Percentiles rank a stretch among this genome's conserved stretches.
These are phyloP conservation scores for Psittacus erithacus DNA, from an alignment of 2,113 vertebrate species.

Conservation along the genomic window DNA sequence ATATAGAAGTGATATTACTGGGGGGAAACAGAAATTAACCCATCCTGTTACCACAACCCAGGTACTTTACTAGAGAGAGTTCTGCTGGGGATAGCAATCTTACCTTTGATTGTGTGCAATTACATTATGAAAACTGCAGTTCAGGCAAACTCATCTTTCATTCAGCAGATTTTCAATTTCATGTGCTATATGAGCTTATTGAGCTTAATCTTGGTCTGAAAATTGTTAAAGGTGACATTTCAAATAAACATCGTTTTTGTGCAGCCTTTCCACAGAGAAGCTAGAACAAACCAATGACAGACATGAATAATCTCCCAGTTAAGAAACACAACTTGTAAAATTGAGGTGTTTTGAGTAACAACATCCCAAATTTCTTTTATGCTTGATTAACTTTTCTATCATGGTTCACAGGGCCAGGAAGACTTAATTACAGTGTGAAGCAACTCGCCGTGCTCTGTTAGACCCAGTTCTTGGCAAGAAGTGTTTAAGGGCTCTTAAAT, in stretches of 20 bases:
- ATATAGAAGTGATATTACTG: neutral
- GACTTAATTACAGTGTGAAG: constrained; percentile 7
- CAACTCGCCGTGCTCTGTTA: neutral
- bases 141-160: neutral
- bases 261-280: neutral
- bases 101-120: neutral
- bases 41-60: neutral
- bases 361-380: constrained; percentile 10
- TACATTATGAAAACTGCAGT: neutral
- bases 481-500: neutral
- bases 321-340: neutral
- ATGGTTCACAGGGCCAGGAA: constrained; percentile 9
- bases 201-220: neutral
- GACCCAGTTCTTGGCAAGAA: neutral
- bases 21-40: neutral
- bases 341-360: neutral
- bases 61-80: neutral
- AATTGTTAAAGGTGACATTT: constrained; percentile 54
- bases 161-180: constrained; percentile 24
- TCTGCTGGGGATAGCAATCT: neutral
- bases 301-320: constrained; percentile 1
- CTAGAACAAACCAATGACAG: neutral
- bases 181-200: neutral
- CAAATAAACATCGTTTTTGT: constrained; percentile 24
- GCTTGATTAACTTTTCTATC: neutral